Evolutionary conservation across 2,888 invertebrate species (phyloP), one percentile per base, ranked within the genome.

Genomic region (Lysandra bellargus): DNA sequence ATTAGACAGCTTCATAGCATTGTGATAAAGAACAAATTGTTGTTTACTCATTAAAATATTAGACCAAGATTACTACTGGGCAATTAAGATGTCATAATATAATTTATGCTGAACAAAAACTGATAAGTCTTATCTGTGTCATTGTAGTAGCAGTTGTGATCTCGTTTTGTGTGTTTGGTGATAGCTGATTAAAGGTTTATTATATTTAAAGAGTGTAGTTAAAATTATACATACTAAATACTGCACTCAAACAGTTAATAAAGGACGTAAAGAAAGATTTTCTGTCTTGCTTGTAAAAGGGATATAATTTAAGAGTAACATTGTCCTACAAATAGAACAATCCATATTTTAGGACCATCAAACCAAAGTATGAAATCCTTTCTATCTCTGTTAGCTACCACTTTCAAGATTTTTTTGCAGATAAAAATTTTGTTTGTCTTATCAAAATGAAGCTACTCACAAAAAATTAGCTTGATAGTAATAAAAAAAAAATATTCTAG

Each of bases 61-160:
- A 69, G 69, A 69, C 69, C 33, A 37, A 69, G 69, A 69, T 69
- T 69, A 69, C 69, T 37, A 69, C 69, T 69, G 69, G 69, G 69
- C 14, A 69, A 69, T 69, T 69, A 33, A 37, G 69, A 69, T 69
- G 37, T 69, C 33, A 4, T 33, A 33, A 69, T 14, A 69, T 33
- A 69, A 69, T 69, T 69, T 14, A 69, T 69, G 69, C 33, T 69
- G 3, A 69, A 69, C 69, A 69, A 69, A 69, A 69, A 33, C 33
- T 69, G 69, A 69, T 69, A 69, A 69, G 37, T 69, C 69, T 37
- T 69, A 69, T 69, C 69, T 69, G 14, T 69, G 69, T 69, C 69
- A 33, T 79, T 30, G 12, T 64, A 82, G 86, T 83, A 84, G 85
- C 80, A 80, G 79, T 87, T 89, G 90, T 88, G 84, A 81, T 69